Evolutionary conservation across 37 sponge, comb jelly and placozoan genomes (phyloP).

Genomic region (Tethya wilhelma): DNA sequence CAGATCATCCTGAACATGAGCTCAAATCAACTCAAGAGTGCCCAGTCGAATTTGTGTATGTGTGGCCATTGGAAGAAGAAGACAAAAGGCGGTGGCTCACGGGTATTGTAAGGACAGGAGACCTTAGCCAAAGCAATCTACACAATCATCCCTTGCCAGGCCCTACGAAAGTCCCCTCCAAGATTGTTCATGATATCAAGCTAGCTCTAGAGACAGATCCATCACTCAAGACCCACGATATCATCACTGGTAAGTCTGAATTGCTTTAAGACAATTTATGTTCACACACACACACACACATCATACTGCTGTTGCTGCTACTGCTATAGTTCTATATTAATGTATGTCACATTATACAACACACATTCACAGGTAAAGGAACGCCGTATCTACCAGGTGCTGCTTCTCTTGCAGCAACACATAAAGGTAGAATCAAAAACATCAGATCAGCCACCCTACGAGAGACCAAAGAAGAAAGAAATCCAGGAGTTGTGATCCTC

Average conservation of each 20-base stretch:
- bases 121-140: conserved; percentile 12
- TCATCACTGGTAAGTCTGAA: conserved; percentile 27
- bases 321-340: background rate
- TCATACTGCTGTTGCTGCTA: too few species aligned
- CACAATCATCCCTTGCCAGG: conserved; percentile 39
- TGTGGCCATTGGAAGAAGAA: conserved; percentile 30
- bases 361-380: conserved; percentile 26
- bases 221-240: conserved; percentile 39
- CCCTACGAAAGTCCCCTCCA: conserved; percentile 34
- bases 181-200: conserved; percentile 25
- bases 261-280: background rate
- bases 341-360: background rate
- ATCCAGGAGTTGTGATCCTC: conserved; percentile 32
- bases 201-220: conserved; percentile 17
- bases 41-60: conserved; percentile 46
- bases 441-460: conserved; percentile 8
- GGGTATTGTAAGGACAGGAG: conserved; percentile 22
- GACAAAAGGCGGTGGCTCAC: conserved; percentile 48
- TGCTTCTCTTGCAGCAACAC: conserved; percentile 38
- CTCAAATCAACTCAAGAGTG: conserved; percentile 10
- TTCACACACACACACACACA: background rate
- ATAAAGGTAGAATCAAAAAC: conserved; percentile 22
- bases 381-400: conserved; percentile 36
- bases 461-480: conserved; percentile 27
- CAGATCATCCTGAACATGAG: background rate